These are phyloP conservation scores for Calidris pygmaea DNA, from an alignment of 2,113 vertebrate genomes.

Conservation along the genomic window DNA sequence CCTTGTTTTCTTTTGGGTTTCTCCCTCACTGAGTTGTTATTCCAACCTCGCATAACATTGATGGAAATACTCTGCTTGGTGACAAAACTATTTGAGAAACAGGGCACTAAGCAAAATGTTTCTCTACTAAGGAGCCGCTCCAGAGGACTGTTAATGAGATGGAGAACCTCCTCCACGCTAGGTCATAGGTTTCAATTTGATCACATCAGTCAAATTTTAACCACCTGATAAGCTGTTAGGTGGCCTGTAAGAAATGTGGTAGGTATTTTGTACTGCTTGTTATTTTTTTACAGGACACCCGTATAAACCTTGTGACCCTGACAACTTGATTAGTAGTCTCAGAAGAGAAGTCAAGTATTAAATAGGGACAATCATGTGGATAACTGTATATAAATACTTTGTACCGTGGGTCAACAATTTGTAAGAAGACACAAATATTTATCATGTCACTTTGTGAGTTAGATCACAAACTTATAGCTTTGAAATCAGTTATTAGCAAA, in stretches of 20 bases:
- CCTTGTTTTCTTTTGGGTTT: conserved; percentile 9
- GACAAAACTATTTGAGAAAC: neutral
- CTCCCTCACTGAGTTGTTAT: neutral
- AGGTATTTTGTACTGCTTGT: neutral
- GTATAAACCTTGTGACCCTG: neutral
- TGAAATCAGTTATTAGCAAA: neutral
- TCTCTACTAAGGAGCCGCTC: neutral
- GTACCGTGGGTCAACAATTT: neutral
- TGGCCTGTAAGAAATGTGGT: neutral
- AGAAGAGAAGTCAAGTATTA: neutral
- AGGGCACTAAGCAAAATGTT: neutral
- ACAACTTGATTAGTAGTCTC: neutral
- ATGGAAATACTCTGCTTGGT: neutral
- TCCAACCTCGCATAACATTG: neutral
- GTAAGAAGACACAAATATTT: neutral
- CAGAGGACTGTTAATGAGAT: neutral
- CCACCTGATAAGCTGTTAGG: neutral
- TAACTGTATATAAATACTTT: neutral
- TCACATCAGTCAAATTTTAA: neutral
- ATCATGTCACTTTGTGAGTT: neutral
- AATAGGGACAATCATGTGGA: neutral
- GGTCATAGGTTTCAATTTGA: neutral
- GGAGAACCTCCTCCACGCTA: neutral
- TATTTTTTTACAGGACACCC: neutral
- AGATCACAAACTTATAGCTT: neutral